Evolutionary conservation across 2,888 invertebrate genomes (phyloP).

Genomic region (Drosophila mimetica): DNA sequence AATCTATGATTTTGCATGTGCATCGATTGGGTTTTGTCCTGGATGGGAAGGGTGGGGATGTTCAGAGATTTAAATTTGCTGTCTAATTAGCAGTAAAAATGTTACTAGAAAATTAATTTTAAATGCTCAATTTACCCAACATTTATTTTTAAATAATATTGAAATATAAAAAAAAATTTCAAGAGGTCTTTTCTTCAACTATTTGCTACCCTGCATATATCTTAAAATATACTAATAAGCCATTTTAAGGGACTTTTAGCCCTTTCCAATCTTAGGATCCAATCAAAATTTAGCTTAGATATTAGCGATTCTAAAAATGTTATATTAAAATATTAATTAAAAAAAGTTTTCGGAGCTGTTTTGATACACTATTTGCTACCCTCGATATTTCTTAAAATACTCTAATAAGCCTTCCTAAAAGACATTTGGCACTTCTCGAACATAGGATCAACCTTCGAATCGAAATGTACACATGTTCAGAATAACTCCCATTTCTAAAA

Average conservation of each 20-base stretch:
- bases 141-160: neutral
- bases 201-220: too few species aligned
- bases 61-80: slow-evolving; percentile 1
- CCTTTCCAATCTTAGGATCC: neutral
- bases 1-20: slow-evolving; percentile 52
- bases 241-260: too few species aligned
- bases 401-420: too few species aligned
- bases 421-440: too few species aligned
- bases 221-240: too few species aligned
- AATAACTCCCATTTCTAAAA: slow-evolving; percentile 7
- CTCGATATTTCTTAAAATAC: too few species aligned
- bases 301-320: too few species aligned
- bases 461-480: slow-evolving; percentile 6
- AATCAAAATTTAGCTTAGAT: too few species aligned
- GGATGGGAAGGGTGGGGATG: neutral
- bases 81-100: slow-evolving; percentile 21
- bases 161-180: too few species aligned
- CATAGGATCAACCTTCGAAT: slow-evolving; percentile 7
- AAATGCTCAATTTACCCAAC: neutral
- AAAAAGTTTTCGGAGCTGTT: too few species aligned
- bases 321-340: neutral
- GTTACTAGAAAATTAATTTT: neutral
- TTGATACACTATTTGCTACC: too few species aligned
- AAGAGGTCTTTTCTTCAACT: too few species aligned
- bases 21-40: slow-evolving; percentile 26